Evolutionary conservation across 1,140 invertebrate genomes (phyloP), one percentile per base, ranked within the genome.

Genomic region (Lepeophtheirus salmonis): DNA sequence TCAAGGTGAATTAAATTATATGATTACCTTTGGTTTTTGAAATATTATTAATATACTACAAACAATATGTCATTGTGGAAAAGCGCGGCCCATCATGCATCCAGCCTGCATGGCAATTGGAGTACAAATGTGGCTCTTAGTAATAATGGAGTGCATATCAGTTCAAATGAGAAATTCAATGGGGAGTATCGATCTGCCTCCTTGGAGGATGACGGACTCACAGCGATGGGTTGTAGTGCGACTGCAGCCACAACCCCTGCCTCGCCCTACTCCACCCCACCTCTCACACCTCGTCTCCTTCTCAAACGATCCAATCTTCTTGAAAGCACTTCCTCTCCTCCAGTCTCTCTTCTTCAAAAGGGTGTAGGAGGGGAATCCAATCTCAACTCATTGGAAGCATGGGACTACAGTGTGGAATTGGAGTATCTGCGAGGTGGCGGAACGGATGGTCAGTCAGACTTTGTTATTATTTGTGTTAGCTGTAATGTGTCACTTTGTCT

Each of bases 401-500:
- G 83, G 83, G 83, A 84, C 74, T 85, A 84, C 68, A 81, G 81
- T 17, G 80, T 85, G 62, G 82, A 85, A 68, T 69, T 85, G 67
- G 82, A 84, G 69, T 83, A 81, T 70, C 74, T 85, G 64, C 76
- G 80, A 68, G 78, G 79, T n/a, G n/a, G n/a, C 6, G 30, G 30
- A 41, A 41, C 30, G 30, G 30, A 41, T n/a, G 30, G 30, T 41
- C 30, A 41, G 30, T 41, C n/a, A n/a, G n/a, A n/a, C n/a, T n/a
- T n/a, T n/a, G n/a, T n/a, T n/a, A n/a, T n/a, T n/a, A n/a, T n/a
- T n/a, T n/a, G n/a, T n/a, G n/a, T n/a, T n/a, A n/a, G n/a, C n/a
- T n/a, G n/a, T n/a, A n/a, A n/a, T n/a, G n/a, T n/a, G n/a, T n/a
- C n/a, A n/a, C n/a, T n/a, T n/a, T n/a, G n/a, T n/a, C n/a, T n/a